Percentiles rank a stretch among this genome's conserved stretches.
These are phyloP conservation scores for Tenualosa thibaudeaui DNA, from an alignment of 2,797 vertebrate genomes.

Conservation along the genomic window DNA sequence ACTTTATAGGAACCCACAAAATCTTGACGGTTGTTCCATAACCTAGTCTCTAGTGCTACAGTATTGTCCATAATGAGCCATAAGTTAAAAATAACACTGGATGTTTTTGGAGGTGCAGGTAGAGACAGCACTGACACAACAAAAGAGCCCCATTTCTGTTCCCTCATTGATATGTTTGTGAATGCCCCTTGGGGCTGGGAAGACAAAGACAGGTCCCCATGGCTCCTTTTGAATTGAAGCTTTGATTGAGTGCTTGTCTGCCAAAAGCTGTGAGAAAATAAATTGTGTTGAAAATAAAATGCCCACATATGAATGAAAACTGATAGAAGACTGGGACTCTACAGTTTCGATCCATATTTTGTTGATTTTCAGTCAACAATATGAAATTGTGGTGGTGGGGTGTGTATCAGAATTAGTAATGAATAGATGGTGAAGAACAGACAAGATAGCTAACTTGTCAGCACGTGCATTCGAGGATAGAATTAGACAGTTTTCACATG, in stretches of 20 bases:
- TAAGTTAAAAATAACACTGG: conserved; percentile 1
- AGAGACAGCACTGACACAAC: not conserved
- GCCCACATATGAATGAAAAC: conserved; percentile 2
- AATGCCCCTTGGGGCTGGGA: conserved; percentile 26
- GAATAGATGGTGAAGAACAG: not conserved
- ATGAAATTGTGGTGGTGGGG: not conserved
- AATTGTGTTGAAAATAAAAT: conserved; percentile 23
- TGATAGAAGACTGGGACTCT: not conserved
- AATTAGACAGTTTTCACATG: not conserved
- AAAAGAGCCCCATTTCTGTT: not conserved
- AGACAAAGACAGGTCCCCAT: conserved; percentile 34
- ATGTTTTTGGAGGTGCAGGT: not conserved
- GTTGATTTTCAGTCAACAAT: not conserved
- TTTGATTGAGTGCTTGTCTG: conserved; percentile 40
- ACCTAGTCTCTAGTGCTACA: not conserved
- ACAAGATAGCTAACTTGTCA: not conserved
- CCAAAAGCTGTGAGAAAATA: conserved; percentile 35
- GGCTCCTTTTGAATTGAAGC: conserved; percentile 28
- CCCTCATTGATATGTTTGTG: conserved; percentile 38
- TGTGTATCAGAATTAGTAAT: not conserved
- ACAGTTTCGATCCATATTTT: not conserved
- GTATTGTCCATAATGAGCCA: not conserved
- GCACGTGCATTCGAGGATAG: not conserved
- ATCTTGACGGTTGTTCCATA: not conserved
- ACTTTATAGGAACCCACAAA: not conserved